Evolutionary conservation across 2,113 vertebrate species (phyloP).

Genomic region (Axis porcinus): DNA sequence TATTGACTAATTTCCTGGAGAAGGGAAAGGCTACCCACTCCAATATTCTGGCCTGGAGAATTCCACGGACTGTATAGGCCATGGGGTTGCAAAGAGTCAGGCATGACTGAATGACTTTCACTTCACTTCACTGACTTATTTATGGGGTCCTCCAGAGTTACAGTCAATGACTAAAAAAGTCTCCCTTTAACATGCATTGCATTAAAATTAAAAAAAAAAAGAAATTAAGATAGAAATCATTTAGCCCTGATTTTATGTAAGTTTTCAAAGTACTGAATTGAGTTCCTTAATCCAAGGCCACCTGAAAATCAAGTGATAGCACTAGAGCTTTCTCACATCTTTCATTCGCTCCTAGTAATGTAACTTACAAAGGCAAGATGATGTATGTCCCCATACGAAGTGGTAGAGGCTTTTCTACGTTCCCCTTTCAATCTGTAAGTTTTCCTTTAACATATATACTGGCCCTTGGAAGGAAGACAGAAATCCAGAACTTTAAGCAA

Average conservation of each 20-base stretch:
- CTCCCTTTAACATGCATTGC: not conserved
- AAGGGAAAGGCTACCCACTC: not conserved
- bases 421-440: not conserved
- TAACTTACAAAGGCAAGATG: not conserved
- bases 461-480: not conserved
- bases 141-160: not conserved
- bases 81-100: not conserved
- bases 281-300: not conserved
- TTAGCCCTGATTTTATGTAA: not conserved
- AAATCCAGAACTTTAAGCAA: not conserved
- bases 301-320: not conserved
- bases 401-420: not conserved
- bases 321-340: not conserved
- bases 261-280: not conserved
- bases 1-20: not conserved
- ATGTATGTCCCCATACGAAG: not conserved
- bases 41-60: not conserved
- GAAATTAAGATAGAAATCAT: not conserved
- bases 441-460: not conserved
- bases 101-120: not conserved
- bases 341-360: not conserved
- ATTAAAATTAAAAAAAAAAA: not conserved
- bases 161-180: not conserved
- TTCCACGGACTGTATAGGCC: not conserved
- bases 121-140: not conserved